Conservation (phyloP, 2,888 invertebrate species). For the Calliphora vomitoria region DNA sequence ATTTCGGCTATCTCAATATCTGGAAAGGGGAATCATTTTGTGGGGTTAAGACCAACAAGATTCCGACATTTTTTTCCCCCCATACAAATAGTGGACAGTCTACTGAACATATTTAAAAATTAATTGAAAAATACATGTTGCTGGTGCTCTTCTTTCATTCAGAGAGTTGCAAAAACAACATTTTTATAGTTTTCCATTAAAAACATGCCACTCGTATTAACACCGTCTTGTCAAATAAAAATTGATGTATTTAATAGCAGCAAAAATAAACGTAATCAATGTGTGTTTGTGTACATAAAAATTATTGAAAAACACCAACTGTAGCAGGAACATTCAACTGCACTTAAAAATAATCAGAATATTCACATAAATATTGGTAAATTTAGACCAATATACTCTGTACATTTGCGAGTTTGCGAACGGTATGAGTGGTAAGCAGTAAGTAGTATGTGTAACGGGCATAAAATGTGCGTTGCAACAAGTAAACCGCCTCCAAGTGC, state of each 20-base stretch:
- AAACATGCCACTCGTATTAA: constrained; percentile 66
- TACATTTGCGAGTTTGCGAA: no score
- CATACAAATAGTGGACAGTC: no score
- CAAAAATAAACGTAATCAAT: constrained; percentile 3
- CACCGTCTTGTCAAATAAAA: constrained; percentile 71
- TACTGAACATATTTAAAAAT: constrained; percentile 54
- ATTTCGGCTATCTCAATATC: no score
- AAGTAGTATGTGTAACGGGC: constrained; percentile 33
- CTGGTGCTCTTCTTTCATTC: constrained; percentile 33
- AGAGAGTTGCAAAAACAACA: constrained; percentile 12
- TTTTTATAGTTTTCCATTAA: constrained; percentile 58
- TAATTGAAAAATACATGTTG: constrained; percentile 55
- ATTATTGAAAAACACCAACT: constrained; percentile 43
- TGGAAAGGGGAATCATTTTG: no score
- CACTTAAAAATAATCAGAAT: constrained; percentile 47
- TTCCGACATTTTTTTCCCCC: no score
- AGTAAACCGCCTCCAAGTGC: constrained; percentile 69
- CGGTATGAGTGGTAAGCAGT: neutral
- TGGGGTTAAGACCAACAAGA: no score
- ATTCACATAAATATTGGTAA: constrained; percentile 26
- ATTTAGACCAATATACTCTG: constrained; percentile 29
- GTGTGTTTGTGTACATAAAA: constrained; percentile 34
- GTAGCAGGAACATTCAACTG: constrained; percentile 27
- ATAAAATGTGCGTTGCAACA: constrained; percentile 68
- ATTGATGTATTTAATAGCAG: constrained; percentile 67